Evolutionary conservation across 2,888 invertebrate species (phyloP), one percentile per base, ranked within the genome.

Genomic region (Catotricha subobsoleta): DNA sequence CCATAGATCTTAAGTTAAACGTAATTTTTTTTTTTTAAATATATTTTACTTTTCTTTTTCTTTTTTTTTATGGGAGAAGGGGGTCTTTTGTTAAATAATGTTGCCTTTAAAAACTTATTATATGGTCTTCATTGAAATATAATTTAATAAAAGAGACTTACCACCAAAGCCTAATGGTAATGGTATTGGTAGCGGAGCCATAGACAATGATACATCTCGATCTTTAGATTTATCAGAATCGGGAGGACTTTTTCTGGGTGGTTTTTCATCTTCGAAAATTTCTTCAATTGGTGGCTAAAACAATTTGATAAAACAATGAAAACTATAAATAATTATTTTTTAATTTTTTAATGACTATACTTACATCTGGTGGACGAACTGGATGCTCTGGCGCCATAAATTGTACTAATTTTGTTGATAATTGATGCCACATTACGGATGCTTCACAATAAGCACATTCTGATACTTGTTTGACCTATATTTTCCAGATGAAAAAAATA

Each of bases 401-500:
- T 46, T 80, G 75, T 21, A 90, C 74, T 27, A 90, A 64, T 50
- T 80, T 74, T 40, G 86, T 71, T 10, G 83, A 80, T 27, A 94
- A 64, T 60, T 92, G 94, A 62, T 94, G 91, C 83, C 94, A 94
- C 65, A 92, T 80, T 25, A 91, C 83, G 21, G 83, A 79, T 42
- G 90, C 82, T 58, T 92, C 91, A 63, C 95, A 97, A 58, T 84
- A 87, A 40, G 79, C 74, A 55, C 95, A 97, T 57, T 91, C 90
- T 21, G 63, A 58, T 16, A 58, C 58, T 60, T 62, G 36, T 16
- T 36, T 36, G 2, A 25, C 9, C n/a, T n/a, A n/a, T n/a, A n/a
- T n/a, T n/a, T n/a, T n/a, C n/a, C n/a, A n/a, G n/a, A n/a, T n/a
- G n/a, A n/a, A n/a, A n/a, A n/a, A n/a, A n/a, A n/a, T n/a, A n/a